Conservation (phyloP, 2,113 vertebrate genomes). For the Balaeniceps rex region DNA sequence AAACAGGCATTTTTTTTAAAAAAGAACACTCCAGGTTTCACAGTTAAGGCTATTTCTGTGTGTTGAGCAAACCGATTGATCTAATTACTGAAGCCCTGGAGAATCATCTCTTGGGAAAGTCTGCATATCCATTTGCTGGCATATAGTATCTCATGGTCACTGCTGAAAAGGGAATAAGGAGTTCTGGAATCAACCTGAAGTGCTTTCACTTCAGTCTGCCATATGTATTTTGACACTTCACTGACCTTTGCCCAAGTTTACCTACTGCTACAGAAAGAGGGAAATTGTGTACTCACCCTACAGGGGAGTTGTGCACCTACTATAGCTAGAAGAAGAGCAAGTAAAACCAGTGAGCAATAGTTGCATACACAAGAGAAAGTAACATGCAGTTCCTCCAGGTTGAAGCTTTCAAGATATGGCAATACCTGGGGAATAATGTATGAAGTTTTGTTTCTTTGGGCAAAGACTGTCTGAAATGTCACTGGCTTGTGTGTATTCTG, state of each 20-base stretch:
- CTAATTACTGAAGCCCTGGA: neutral
- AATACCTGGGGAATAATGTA: neutral
- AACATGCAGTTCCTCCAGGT: neutral
- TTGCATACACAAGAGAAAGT: neutral
- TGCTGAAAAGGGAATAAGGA: neutral
- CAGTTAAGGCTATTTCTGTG: neutral
- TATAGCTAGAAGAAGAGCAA: neutral
- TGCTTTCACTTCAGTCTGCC: neutral
- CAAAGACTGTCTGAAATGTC: neutral
- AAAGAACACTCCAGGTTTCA: neutral
- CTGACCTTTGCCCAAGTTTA: neutral
- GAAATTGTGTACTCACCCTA: neutral
- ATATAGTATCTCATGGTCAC: neutral
- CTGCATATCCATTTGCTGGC: neutral
- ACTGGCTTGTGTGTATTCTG: neutral
- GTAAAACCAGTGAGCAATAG: neutral
- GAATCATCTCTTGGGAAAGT: neutral
- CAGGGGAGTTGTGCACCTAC: neutral
- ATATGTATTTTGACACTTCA: neutral
- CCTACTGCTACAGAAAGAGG: neutral
- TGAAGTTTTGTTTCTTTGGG: neutral
- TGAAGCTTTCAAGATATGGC: neutral
- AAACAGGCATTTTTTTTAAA: neutral
- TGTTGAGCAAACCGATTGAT: neutral
- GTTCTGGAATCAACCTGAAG: neutral